Evolutionary conservation across 2,888 invertebrate species (phyloP).

Genomic region (Ariolimax columbianus): DNA sequence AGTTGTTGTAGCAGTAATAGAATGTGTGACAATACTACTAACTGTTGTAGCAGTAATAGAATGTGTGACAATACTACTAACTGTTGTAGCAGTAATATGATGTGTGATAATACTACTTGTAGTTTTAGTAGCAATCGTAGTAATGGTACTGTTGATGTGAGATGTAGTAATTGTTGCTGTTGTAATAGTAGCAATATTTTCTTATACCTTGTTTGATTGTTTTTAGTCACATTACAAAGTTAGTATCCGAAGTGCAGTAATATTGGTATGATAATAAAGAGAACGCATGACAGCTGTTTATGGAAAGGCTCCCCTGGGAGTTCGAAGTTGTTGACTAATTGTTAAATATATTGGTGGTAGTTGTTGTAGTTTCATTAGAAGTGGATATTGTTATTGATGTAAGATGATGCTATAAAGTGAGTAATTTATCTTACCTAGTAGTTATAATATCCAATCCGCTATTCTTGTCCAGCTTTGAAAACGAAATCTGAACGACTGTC

Average conservation of each 20-base stretch:
- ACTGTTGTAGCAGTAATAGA: background rate
- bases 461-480: too few species aligned
- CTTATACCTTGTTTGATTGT: too few species aligned
- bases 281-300: background rate
- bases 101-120: background rate
- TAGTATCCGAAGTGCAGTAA: background rate
- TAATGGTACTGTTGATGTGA: background rate
- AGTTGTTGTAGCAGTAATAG: background rate
- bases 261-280: background rate
- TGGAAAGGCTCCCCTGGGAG: too few species aligned
- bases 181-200: background rate
- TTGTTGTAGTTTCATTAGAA: background rate
- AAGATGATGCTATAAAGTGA: too few species aligned
- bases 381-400: background rate
- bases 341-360: conserved; percentile 7
- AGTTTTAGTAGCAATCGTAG: conserved; percentile 8
- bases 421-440: too few species aligned
- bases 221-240: too few species aligned
- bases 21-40: background rate
- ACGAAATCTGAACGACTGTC: too few species aligned
- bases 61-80: background rate
- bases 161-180: background rate
- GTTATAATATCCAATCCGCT: too few species aligned
- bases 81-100: background rate
- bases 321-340: too few species aligned